Evolutionary conservation across 1,140 invertebrate species (phyloP).

Genomic region (Parapsyche elsis): DNA sequence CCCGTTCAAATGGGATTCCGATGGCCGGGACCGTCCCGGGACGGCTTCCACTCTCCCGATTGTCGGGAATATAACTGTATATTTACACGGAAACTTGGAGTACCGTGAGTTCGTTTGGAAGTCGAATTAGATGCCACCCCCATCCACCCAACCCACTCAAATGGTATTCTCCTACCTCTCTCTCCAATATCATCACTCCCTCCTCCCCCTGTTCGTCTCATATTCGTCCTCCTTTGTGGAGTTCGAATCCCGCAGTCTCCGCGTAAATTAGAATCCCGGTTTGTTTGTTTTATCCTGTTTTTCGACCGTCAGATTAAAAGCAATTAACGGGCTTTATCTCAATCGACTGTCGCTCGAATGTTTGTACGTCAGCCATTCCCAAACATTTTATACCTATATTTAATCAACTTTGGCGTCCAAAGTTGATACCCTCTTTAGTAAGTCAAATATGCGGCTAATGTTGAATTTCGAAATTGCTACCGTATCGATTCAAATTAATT

Average conservation of each 20-base stretch:
- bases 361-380: too few relatives aligned
- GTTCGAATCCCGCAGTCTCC: constrained; percentile 15
- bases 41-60: constrained; percentile 16
- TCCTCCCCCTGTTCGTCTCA: neutral
- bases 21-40: constrained; percentile 28
- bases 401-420: neutral
- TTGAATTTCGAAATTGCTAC: too few relatives aligned
- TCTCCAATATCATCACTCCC: neutral
- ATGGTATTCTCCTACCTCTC: neutral
- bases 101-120: neutral
- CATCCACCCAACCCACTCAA: neutral
- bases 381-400: neutral
- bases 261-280: constrained; percentile 39
- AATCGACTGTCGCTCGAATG: constrained; percentile 12
- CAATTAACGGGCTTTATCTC: constrained; percentile 42
- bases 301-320: constrained; percentile 41
- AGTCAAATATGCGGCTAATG: too few relatives aligned
- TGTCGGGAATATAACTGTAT: constrained; percentile 40
- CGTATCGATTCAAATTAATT: too few relatives aligned
- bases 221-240: neutral
- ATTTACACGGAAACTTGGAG: constrained; percentile 47
- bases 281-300: constrained; percentile 36
- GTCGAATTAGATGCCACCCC: constrained; percentile 2
- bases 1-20: constrained; percentile 47
- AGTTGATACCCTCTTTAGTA: neutral